Base-by-base conservation (phyloP, 2,797 vertebrate genomes). In the Chiropotes sagulatus region DNA sequence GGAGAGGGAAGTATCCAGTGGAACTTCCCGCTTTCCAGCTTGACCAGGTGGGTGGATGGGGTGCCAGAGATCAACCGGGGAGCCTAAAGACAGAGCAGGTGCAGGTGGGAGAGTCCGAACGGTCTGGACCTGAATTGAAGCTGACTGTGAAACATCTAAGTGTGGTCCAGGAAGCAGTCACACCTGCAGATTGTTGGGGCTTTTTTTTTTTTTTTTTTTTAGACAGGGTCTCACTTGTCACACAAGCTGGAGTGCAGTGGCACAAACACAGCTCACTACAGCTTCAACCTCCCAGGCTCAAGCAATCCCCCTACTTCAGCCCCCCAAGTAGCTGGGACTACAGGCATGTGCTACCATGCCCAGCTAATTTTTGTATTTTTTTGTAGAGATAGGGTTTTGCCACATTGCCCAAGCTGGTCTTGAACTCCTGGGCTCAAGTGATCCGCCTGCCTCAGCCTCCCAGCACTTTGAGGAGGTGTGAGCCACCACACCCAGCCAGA, bases 1-100 rank as follows among this genome's bases (percentile, higher is more conserved):
- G 70, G 81, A 67, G 50, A 93, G 76, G 96, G 93, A 97, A 91
- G 90, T 93, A 92, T 98, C 95, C 97, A 97, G 97, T 95, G 97
- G 95, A 97, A 97, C 96, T 91, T 96, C 92, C 95, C 97, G 97
- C 94, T 96, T 97, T 92, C 95, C 94, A 97, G 96, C 90, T 97
- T 96, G 97, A 93, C 96, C 93, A 89, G 88, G 96, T 97, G 93
- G 96, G 97, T 96, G 96, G 96, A 84, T 90, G 90, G 83, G 92
- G 92, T 92, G 94, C 89, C 88, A 92, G 96, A 96, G 96, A 97
- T 57, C 33, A 96, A 95, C 92, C 46, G 24, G 82, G 64, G 96
- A 96, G 93, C 96, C 80, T 57, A 70, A 85, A 90, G 90, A 92
- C 92, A 90, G 76, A 94, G 50, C 90, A 96, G 93, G 92, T 97